Evolutionary conservation across 2,113 vertebrate genomes (phyloP).

Genomic region (Barbus barbus): DNA sequence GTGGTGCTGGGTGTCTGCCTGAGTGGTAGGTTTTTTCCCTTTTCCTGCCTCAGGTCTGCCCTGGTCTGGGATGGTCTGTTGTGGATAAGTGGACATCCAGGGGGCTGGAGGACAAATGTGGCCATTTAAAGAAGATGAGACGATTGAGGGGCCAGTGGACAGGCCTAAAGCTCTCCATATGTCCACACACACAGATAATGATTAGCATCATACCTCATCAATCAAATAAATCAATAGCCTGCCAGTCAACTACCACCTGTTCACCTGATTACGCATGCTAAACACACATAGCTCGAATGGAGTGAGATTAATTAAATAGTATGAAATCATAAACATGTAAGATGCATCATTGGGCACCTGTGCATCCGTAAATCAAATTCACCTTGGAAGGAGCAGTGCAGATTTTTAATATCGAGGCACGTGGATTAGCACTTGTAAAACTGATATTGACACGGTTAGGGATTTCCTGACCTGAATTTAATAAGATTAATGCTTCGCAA

Average conservation of each 20-base stretch:
- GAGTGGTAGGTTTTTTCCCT: slow-evolving; percentile 15
- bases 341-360: slow-evolving; percentile 17
- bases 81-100: slow-evolving; percentile 33
- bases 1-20: slow-evolving; percentile 10
- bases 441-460: slow-evolving; percentile 1
- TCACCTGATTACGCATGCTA: slow-evolving; percentile 30
- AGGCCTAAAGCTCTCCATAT: slow-evolving; percentile 55
- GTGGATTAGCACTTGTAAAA: slow-evolving; percentile 19
- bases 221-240: slow-evolving; percentile 44
- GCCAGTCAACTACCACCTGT: slow-evolving; percentile 49
- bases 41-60: slow-evolving; percentile 32
- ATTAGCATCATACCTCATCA: slow-evolving; percentile 54
- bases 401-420: slow-evolving; percentile 22
- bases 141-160: slow-evolving; percentile 28
- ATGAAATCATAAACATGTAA: slow-evolving; percentile 7
- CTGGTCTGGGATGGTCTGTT: slow-evolving; percentile 12
- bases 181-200: slow-evolving; percentile 43
- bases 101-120: slow-evolving; percentile 41
- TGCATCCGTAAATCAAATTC: slow-evolving; percentile 29
- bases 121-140: slow-evolving; percentile 41
- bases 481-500: slow-evolving; percentile 23
- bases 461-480: slow-evolving; percentile 32
- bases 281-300: not conserved
- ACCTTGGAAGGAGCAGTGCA: slow-evolving; percentile 8
- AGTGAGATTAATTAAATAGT: not conserved